Evolutionary conservation across 2,797 vertebrate genomes (phyloP).

Genomic region (Neosalanx taihuensis): DNA sequence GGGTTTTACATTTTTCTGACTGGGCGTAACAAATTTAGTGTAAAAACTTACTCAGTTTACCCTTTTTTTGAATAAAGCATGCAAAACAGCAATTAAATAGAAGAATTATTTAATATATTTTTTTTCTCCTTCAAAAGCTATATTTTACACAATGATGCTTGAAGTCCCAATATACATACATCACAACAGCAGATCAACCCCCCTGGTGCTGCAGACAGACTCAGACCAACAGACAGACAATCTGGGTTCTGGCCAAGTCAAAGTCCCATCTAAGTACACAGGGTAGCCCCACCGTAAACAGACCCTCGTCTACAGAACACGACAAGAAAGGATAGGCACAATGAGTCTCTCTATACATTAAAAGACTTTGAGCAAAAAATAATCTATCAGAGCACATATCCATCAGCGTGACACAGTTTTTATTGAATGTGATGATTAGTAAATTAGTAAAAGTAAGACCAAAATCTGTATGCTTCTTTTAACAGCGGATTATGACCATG

Average conservation of each 20-base stretch:
- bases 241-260: constrained; percentile 6
- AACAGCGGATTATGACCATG: neutral
- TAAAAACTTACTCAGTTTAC: neutral
- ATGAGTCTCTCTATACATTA: constrained; percentile 54
- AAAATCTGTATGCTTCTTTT: constrained; percentile 6
- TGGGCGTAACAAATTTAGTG: neutral
- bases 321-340: constrained; percentile 58
- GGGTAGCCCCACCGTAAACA: neutral
- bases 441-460: constrained; percentile 12
- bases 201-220: constrained; percentile 26
- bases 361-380: constrained; percentile 44
- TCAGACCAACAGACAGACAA: constrained; percentile 26
- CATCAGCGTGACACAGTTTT: constrained; percentile 23
- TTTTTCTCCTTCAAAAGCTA: constrained; percentile 64
- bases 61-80: constrained; percentile 2
- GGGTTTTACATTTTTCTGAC: too few relatives aligned
- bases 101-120: constrained; percentile 76
- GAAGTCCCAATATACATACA: constrained; percentile 48
- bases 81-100: constrained; percentile 62
- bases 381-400: constrained; percentile 31
- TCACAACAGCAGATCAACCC: constrained; percentile 35
- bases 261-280: constrained; percentile 2
- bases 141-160: constrained; percentile 51
- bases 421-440: constrained; percentile 14
- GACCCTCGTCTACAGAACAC: constrained; percentile 13